Base-by-base conservation (phyloP, 1,140 invertebrate genomes). In the Hirudo medicinalis region DNA sequence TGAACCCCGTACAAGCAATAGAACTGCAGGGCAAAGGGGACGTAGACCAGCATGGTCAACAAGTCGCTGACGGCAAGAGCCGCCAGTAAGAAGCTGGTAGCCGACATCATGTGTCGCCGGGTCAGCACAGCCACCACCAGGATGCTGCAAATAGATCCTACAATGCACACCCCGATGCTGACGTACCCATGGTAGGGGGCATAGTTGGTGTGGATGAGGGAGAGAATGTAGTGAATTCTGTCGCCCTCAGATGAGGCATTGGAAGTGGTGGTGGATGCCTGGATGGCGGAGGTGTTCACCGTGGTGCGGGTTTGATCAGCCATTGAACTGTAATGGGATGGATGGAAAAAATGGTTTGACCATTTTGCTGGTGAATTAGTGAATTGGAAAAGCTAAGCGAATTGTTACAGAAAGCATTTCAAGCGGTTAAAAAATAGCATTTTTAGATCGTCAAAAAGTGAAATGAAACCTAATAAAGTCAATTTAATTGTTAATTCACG, bases 41-140 rank as follows among this genome's bases (percentile, higher is more conserved):
- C 87, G 76, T 93, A 94, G 74, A 91, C 89, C 40, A 89, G 77
- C 90, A 93, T 92, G 13, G 92, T 88, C 70, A 92, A 83, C 81
- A 91, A 87, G 77, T 94, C 91, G 8, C 89, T 88, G 0, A 90
- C 87, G 0, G 91, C 91, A 43, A 93, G 82, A 74, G 87, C 87
- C 72, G 91, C 93, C 43, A 70, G 69, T 25, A 70, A 49, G 69
- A 53, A 53, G 53, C 49, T 70, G 68, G 92, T 91, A 0, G 91
- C 89, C 0, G 89, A 87, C 6, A 87, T 85, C 85, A 93, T 88
- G 73, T 92, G 88, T 74, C 89, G 89, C 53, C 90, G 83, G 0
- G 92, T 94, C 32, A 96, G 80, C 0, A 96, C 91, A 3, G 89
- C 87, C 43, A 96, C 89, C 78, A 93, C 95, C 43, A 94, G 81